Base-by-base conservation (phyloP, 2,888 invertebrate species). In the Eupeodes luniger region DNA sequence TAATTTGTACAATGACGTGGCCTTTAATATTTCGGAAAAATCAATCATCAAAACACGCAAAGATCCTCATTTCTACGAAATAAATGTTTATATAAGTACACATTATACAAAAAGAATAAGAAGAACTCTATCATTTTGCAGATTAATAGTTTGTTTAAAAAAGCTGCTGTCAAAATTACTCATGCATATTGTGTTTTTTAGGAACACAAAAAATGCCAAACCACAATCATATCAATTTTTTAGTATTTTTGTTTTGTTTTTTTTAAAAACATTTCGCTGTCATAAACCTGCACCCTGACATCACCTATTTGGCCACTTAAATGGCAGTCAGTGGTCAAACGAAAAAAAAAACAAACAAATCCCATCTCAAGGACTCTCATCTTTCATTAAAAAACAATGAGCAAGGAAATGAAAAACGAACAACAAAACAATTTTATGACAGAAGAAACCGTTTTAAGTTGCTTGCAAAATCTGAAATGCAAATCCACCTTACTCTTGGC, bases 381-480 rank as follows among this genome's bases (percentile, higher is more conserved):
- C 57, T 19, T 61, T 34, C 47, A n/a, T 53, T 44, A 44, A 27
- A 40, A 10, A 40, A 64, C 10, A 57, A 70, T 47, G 34, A 57
- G 47, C 5, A 51, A 59, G 34, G 12, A 27, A 19, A 16, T 2
- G 19, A 19, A 14, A 11, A 64, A 47, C 27, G 27, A 27, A 27
- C 1, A 49, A 66, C 12, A 14, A 19, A 47, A 27, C 47, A 14
- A 14, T 19, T 55, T 47, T 27, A 9, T 9, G 11, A 10, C 36
- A 36, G 34, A 16, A 57, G 16, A 44, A 61, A 75, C 75, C 61
- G 64, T 51, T 70, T 70, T 70, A 70, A 70, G 55, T 70, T 53
- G 40, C 55, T 70, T 53, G 19, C 53, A 55, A 82, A 88, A 88
- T 88, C 88, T 85, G 74, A 85, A 88, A 88, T 88, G 88, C 78